These are phyloP conservation scores for Troides helena DNA, from an alignment of 2,888 invertebrate genomes.

Conservation along the genomic window DNA sequence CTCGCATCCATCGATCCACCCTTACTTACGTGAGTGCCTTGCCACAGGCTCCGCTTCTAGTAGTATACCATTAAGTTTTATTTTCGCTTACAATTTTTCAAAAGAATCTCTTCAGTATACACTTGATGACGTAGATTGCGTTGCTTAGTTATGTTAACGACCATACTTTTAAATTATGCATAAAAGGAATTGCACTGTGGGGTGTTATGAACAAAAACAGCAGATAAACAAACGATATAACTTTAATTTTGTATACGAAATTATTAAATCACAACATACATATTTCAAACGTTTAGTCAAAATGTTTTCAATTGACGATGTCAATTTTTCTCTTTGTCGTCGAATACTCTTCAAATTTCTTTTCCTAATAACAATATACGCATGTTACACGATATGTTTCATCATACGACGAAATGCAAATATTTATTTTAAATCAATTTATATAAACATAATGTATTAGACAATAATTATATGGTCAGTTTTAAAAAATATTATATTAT, in stretches of 20 bases:
- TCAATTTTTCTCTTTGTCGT: constrained; percentile 1
- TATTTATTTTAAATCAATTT: not conserved
- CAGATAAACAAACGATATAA: constrained; percentile 65
- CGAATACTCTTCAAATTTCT: constrained; percentile 4
- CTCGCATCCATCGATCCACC: constrained; percentile 69
- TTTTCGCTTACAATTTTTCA: constrained; percentile 35
- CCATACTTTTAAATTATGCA: not conserved
- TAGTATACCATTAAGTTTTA: constrained; percentile 41
- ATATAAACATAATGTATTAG: not conserved
- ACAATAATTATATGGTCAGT: not conserved
- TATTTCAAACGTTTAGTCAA: constrained; percentile 39
- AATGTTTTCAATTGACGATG: constrained; percentile 28
- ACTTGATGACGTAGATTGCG: constrained; percentile 50
- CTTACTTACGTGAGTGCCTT: constrained; percentile 39
- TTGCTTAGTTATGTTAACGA: constrained; percentile 39
- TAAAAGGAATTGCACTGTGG: not conserved
- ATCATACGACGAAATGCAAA: constrained; percentile 41
- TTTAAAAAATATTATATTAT: not conserved
- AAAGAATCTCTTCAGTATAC: constrained; percentile 37
- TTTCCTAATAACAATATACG: constrained; percentile 33
- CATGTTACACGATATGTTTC: constrained; percentile 61
- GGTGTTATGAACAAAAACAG: constrained; percentile 30
- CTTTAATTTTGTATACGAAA: constrained; percentile 55
- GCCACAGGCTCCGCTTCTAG: constrained; percentile 38
- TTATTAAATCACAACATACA: constrained; percentile 58